Percentiles rank a stretch among this genome's conserved stretches.
phyloP scores from a whole-genome alignment of 1,140 invertebrate species.

The Apis cerana region DNA sequence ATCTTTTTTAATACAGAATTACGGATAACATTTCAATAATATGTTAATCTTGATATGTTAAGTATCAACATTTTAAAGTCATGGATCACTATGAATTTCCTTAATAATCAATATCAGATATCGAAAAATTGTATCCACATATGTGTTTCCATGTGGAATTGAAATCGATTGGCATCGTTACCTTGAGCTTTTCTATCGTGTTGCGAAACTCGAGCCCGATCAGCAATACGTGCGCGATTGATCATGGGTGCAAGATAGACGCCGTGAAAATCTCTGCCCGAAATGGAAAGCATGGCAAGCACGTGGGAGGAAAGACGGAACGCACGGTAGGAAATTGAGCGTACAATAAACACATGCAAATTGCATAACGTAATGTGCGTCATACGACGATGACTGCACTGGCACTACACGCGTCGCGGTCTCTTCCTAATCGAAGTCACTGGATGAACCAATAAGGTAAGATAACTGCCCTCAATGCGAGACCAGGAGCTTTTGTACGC shows the following conservation, averaged over 20 bases:
- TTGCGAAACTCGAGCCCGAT: conserved; percentile 48
- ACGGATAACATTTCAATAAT: not conserved
- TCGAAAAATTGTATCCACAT: conserved; percentile 11
- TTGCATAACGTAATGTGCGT: conserved; percentile 71
- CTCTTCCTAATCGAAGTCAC: conserved; percentile 39
- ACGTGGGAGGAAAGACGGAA: conserved; percentile 48
- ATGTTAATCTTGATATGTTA: too few species aligned
- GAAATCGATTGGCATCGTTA: conserved; percentile 39
- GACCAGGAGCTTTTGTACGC: conserved; percentile 32
- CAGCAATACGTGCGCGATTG: not conserved
- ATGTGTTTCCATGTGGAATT: conserved; percentile 9
- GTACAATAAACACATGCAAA: conserved; percentile 57
- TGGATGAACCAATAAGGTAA: conserved; percentile 73
- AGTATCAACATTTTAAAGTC: too few species aligned
- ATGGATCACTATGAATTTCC: not conserved
- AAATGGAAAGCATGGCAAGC: conserved; percentile 25
- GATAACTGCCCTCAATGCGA: conserved; percentile 72
- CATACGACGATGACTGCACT: conserved; percentile 69
- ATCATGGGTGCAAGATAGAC: not conserved
- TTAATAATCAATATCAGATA: conserved; percentile 15
- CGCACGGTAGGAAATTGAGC: conserved; percentile 49
- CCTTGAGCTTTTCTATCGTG: conserved; percentile 52
- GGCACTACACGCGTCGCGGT: conserved; percentile 13
- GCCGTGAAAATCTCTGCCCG: conserved; percentile 13
- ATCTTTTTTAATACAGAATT: too few species aligned